These are phyloP conservation scores for Tiphia femorata DNA, from an alignment of 2,888 invertebrate genomes.

Conservation along the genomic window DNA sequence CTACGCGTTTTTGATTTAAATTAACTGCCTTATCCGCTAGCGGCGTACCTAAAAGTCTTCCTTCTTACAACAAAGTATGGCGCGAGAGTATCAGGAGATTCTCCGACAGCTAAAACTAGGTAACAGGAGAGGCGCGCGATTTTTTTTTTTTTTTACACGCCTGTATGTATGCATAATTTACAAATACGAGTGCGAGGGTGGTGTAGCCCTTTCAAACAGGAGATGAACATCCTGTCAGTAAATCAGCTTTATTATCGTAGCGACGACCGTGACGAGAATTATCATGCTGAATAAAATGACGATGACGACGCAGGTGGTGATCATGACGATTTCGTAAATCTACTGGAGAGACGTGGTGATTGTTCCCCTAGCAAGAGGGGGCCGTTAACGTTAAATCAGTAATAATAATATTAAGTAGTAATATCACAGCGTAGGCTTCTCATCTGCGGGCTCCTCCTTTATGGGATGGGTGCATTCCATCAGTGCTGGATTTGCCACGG, in stretches of 20 bases:
- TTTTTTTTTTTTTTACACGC: background rate
- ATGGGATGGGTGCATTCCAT: slow-evolving; percentile 66
- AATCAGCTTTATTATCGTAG: slow-evolving; percentile 17
- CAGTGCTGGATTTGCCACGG: slow-evolving; percentile 89
- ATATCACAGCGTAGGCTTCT: slow-evolving; percentile 64
- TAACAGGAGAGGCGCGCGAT: slow-evolving; percentile 28
- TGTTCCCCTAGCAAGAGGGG: no score
- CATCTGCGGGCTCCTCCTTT: slow-evolving; percentile 65
- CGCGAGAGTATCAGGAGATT: slow-evolving; percentile 6
- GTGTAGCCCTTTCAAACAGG: no score
- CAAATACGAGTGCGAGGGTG: no score
- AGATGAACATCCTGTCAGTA: no score
- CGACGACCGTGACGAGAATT: slow-evolving; percentile 22
- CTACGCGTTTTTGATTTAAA: slow-evolving; percentile 28
- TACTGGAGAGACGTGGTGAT: background rate
- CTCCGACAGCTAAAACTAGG: slow-evolving; percentile 19
- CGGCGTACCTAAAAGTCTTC: slow-evolving; percentile 18
- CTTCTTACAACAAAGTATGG: no score
- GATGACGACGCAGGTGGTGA: slow-evolving; percentile 23
- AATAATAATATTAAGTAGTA: slow-evolving; percentile 17
- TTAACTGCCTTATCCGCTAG: slow-evolving; percentile 18
- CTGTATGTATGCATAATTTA: background rate
- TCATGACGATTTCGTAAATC: slow-evolving; percentile 14
- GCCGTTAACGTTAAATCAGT: slow-evolving; percentile 19
- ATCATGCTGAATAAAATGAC: slow-evolving; percentile 21